Evolutionary conservation across 2,888 invertebrate species (phyloP).

Genomic region (Oscheius onirici): DNA sequence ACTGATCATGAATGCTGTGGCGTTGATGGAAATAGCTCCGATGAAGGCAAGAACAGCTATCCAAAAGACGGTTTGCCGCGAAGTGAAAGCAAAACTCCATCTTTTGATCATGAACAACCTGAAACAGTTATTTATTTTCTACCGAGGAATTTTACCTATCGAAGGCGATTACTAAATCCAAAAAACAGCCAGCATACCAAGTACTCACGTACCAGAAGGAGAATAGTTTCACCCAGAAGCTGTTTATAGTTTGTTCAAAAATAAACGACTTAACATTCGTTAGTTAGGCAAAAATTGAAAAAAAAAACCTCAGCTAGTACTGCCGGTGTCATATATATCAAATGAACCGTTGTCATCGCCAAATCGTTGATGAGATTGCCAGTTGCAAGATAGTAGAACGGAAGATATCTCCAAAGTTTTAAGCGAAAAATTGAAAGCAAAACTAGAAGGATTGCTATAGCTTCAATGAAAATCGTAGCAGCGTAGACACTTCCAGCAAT

Average conservation of each 20-base stretch:
- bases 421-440: slow-evolving; percentile 1
- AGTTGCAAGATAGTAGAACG: slow-evolving; percentile 18
- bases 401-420: slow-evolving; percentile 6
- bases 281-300: neutral
- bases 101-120: slow-evolving; percentile 6
- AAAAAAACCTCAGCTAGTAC: slow-evolving; percentile 6
- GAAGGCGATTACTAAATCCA: slow-evolving; percentile 13
- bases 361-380: slow-evolving; percentile 11
- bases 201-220: neutral
- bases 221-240: neutral
- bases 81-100: neutral
- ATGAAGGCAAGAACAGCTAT: neutral
- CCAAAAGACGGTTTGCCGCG: neutral
- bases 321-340: slow-evolving; percentile 5
- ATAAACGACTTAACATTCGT: neutral
- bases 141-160: neutral
- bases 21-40: neutral
- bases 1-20: neutral
- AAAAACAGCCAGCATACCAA: neutral
- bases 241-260: neutral
- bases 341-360: neutral
- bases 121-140: neutral
- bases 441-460: neutral
- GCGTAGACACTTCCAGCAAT: slow-evolving; percentile 2
- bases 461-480: neutral